These are phyloP conservation scores for Cyphomyrus plagiostoma DNA, from an alignment of 2,113 vertebrate genomes.

Conservation along the genomic window DNA sequence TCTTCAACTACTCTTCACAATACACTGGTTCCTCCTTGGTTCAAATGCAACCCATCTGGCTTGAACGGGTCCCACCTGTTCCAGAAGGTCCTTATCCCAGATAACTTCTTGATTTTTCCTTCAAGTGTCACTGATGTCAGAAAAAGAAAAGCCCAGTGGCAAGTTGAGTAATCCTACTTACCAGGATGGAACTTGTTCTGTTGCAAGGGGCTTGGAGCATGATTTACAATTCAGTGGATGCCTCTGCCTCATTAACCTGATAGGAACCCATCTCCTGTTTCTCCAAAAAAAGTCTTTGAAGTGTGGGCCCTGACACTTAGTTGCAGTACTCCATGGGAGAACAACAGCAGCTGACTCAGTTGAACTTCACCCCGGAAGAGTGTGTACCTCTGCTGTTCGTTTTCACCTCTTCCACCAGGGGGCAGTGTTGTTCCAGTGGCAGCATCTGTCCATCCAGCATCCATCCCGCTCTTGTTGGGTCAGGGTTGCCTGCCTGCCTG, in stretches of 20 bases:
- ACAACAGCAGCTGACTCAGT: neutral
- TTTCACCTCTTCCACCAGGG: conserved; percentile 19
- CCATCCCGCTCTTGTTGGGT: neutral
- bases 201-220: neutral
- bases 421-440: conserved; percentile 31
- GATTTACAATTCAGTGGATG: neutral
- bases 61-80: too few species aligned
- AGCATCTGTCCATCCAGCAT: neutral
- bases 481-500: neutral
- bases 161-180: neutral
- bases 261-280: neutral
- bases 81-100: too few species aligned
- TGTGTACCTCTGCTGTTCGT: neutral
- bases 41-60: too few species aligned
- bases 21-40: too few species aligned
- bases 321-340: neutral
- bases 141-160: neutral
- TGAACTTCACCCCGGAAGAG: neutral
- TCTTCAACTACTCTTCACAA: too few species aligned
- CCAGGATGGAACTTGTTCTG: neutral
- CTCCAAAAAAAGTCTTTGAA: neutral
- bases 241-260: neutral
- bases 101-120: neutral
- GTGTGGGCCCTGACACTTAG: neutral
- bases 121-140: neutral